phyloP scores from a whole-genome alignment of 2,888 invertebrate genomes.

The Caenorhabditis afra region DNA sequence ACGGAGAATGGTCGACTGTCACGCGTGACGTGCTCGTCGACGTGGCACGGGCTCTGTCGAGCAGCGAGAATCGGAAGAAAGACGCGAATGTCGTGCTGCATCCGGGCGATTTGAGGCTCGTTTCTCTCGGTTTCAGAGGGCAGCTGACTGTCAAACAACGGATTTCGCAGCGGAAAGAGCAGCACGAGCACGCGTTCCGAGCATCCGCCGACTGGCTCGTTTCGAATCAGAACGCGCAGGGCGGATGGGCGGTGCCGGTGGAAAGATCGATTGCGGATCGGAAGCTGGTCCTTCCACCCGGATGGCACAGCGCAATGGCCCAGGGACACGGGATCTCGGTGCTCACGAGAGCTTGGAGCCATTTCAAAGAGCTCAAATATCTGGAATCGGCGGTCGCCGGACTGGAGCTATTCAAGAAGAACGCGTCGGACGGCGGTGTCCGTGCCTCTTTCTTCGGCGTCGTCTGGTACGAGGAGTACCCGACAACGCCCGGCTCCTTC shows the following conservation, averaged over 20 bases:
- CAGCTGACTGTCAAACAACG: conserved; percentile 81
- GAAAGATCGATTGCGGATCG: conserved; percentile 85
- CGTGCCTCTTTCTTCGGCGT: conserved; percentile 84
- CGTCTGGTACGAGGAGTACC: conserved; percentile 98
- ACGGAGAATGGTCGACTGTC: conserved; percentile 61
- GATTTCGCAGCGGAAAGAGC: conserved; percentile 88
- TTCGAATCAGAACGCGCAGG: conserved; percentile 86
- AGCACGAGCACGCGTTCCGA: conserved; percentile 92
- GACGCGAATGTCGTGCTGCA: conserved; percentile 64
- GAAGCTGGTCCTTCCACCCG: conserved; percentile 88
- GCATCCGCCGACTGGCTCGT: conserved; percentile 95
- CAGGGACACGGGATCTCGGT: conserved; percentile 94
- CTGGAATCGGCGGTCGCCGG: conserved; percentile 89
- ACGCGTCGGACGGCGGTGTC: conserved; percentile 86
- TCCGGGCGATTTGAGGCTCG: conserved; percentile 63
- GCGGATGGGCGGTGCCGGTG: conserved; percentile 95
- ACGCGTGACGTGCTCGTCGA: conserved; percentile 73
- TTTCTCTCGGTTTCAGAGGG: conserved; percentile 70
- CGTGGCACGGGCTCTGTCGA: conserved; percentile 70
- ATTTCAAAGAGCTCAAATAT: conserved; percentile 83
- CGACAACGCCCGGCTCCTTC: conserved; percentile 93
- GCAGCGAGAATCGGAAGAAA: conserved; percentile 48
- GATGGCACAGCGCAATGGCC: conserved; percentile 98
- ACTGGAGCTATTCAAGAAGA: conserved; percentile 86
- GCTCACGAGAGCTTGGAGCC: conserved; percentile 90